A percentile compares a stretch with the other conserved stretches of the same genome.
These are phyloP conservation scores for Erpobdella octoculata DNA, from an alignment of 2,888 invertebrate species.

Conservation along the genomic window DNA sequence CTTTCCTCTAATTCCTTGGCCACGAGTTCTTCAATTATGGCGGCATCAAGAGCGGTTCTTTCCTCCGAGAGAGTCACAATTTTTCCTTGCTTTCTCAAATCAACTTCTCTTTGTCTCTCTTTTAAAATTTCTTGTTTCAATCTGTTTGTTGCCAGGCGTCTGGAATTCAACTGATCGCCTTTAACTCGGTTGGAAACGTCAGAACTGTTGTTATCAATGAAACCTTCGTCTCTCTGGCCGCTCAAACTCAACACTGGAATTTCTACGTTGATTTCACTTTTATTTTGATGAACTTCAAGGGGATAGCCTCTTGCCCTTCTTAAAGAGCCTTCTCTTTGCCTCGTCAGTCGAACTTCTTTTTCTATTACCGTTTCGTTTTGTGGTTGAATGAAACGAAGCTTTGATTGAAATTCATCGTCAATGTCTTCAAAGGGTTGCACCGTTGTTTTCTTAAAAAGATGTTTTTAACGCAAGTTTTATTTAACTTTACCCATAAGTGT, in stretches of 20 bases:
- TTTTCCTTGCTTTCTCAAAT: slow-evolving; percentile 63
- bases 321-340: slow-evolving; percentile 55
- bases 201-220: not conserved
- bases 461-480: no score
- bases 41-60: slow-evolving; percentile 47
- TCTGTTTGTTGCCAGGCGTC: slow-evolving; percentile 57
- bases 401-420: slow-evolving; percentile 22
- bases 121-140: slow-evolving; percentile 83
- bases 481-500: no score
- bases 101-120: slow-evolving; percentile 73
- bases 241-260: not conserved
- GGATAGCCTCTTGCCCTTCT: slow-evolving; percentile 39
- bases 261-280: not conserved
- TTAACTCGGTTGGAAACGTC: slow-evolving; percentile 22
- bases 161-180: slow-evolving; percentile 39
- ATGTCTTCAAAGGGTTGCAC: slow-evolving; percentile 24
- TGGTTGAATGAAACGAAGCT: slow-evolving; percentile 26
- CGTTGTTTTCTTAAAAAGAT: not conserved
- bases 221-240: not conserved
- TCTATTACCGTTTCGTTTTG: slow-evolving; percentile 55
- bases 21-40: not conserved
- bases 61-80: slow-evolving; percentile 58
- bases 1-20: not conserved
- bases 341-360: slow-evolving; percentile 55
- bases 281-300: slow-evolving; percentile 2